Conservation (phyloP, 2,888 invertebrate species). For the Rambutsinella grinnellia region DNA sequence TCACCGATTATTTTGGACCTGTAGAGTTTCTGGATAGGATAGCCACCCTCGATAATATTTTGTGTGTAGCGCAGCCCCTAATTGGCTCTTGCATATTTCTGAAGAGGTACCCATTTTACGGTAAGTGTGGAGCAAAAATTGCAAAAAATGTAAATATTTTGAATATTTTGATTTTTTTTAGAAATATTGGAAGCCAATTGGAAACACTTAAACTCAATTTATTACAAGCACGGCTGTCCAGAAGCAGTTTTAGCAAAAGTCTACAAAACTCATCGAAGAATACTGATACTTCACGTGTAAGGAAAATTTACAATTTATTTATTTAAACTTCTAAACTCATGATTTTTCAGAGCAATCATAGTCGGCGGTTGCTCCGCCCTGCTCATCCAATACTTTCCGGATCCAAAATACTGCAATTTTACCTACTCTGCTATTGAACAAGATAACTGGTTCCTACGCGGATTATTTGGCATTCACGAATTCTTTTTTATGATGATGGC, state of each 20-base stretch:
- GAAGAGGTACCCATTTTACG: constrained; percentile 7
- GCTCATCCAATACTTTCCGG: constrained; percentile 7
- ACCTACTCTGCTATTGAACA: constrained; percentile 9
- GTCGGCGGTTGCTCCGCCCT: too few relatives aligned
- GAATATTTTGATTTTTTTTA: too few relatives aligned
- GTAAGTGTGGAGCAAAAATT: not conserved
- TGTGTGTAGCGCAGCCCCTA: not conserved
- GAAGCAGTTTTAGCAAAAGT: too few relatives aligned
- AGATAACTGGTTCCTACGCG: not conserved
- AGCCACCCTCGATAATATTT: constrained; percentile 8
- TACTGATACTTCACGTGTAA: not conserved
- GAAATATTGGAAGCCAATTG: not conserved
- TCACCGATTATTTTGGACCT: constrained; percentile 3
- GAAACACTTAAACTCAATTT: not conserved
- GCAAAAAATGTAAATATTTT: not conserved
- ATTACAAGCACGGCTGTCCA: constrained; percentile 7
- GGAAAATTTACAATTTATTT: too few relatives aligned
- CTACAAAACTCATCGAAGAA: not conserved
- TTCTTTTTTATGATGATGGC: constrained; percentile 14
- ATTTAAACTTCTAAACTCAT: too few relatives aligned
- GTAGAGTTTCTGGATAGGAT: constrained; percentile 8
- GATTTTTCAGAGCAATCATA: constrained; percentile 5
- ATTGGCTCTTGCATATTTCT: not conserved
- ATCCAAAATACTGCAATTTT: constrained; percentile 11
- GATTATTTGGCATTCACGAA: constrained; percentile 24